phyloP scores from a whole-genome alignment of 2,888 invertebrate genomes.

The Keiferia lycopersicella region DNA sequence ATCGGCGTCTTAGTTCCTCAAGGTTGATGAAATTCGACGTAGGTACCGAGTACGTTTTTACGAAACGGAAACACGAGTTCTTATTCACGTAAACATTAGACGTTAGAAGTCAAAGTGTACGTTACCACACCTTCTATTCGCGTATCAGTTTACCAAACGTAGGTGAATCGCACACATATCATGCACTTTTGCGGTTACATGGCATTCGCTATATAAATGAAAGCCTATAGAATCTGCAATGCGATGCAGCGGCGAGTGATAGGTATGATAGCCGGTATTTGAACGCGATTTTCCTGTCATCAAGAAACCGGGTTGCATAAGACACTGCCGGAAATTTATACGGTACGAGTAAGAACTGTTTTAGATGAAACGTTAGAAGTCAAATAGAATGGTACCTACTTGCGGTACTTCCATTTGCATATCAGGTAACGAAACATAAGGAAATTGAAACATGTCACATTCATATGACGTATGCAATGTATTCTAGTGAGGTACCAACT shows the following conservation, averaged over 20 bases:
- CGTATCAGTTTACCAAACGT: too few relatives aligned
- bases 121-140: neutral
- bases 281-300: too few relatives aligned
- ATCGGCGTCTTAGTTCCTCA: neutral
- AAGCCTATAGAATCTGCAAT: too few relatives aligned
- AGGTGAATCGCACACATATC: too few relatives aligned
- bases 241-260: too few relatives aligned
- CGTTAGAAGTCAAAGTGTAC: constrained; percentile 25
- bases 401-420: neutral
- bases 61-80: constrained; percentile 1
- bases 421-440: constrained; percentile 19
- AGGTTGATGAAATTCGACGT: neutral
- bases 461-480: constrained; percentile 14
- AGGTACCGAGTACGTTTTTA: neutral
- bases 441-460: constrained; percentile 31
- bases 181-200: too few relatives aligned
- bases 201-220: too few relatives aligned
- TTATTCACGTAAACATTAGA: constrained; percentile 19
- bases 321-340: too few relatives aligned
- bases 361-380: constrained; percentile 25
- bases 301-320: too few relatives aligned
- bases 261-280: too few relatives aligned
- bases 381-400: constrained; percentile 23
- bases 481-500: too few relatives aligned
- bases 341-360: neutral